A percentile compares a stretch with the other conserved stretches of the same genome.
These are phyloP conservation scores for Bhutanitis thaidina DNA, from an alignment of 2,888 invertebrate genomes.

Conservation along the genomic window DNA sequence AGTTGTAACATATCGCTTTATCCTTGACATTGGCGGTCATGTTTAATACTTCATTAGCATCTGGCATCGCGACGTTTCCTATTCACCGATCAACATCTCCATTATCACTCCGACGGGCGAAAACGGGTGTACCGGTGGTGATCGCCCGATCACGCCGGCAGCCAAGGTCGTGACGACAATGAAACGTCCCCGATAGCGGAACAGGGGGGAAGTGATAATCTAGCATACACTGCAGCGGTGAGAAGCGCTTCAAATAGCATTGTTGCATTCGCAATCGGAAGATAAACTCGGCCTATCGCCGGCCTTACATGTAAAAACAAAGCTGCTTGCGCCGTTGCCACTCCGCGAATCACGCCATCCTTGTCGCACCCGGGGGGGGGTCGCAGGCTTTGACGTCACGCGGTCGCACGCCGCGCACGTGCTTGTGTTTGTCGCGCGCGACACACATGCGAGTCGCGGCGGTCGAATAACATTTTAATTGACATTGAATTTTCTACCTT, in stretches of 20 bases:
- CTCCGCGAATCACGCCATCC: slow-evolving; percentile 44
- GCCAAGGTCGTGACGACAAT: slow-evolving; percentile 56
- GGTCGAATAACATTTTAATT: slow-evolving; percentile 42
- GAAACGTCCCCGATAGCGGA: slow-evolving; percentile 43
- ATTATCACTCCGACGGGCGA: slow-evolving; percentile 22
- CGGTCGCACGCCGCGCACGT: slow-evolving; percentile 60
- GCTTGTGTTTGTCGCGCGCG: slow-evolving; percentile 65
- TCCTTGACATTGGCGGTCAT: slow-evolving; percentile 39
- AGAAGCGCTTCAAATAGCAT: slow-evolving; percentile 61
- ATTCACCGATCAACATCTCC: slow-evolving; percentile 13
- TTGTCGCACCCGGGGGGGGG: slow-evolving; percentile 47
- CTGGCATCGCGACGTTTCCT: not conserved
- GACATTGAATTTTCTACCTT: slow-evolving; percentile 46
- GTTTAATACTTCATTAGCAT: slow-evolving; percentile 15
- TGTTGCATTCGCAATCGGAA: slow-evolving; percentile 72
- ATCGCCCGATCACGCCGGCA: slow-evolving; percentile 22
- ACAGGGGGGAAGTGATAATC: slow-evolving; percentile 39
- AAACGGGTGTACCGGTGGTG: slow-evolving; percentile 19
- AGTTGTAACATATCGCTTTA: slow-evolving; percentile 13
- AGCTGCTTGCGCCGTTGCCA: slow-evolving; percentile 69
- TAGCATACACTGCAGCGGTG: slow-evolving; percentile 41
- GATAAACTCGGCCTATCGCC: slow-evolving; percentile 72
- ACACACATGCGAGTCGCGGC: slow-evolving; percentile 59
- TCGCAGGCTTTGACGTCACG: slow-evolving; percentile 64
- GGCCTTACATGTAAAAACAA: slow-evolving; percentile 65